Evolutionary conservation across 1,140 invertebrate species (phyloP), one percentile per base, ranked within the genome.

Genomic region (Drosophila ogumai): DNA sequence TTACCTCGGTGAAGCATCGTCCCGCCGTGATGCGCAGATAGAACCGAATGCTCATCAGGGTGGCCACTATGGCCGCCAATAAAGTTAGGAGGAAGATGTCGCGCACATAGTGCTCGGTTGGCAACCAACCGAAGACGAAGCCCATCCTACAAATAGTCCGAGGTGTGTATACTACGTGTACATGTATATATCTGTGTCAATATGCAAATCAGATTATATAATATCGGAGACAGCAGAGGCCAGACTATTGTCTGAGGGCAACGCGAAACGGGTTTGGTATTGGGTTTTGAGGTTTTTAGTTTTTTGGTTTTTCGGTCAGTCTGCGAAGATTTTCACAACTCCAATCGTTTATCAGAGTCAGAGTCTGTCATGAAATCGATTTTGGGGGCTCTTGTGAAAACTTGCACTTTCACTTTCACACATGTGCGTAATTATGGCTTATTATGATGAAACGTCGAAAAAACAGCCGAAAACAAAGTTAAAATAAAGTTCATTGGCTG

Each of bases 1-100:
- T 91, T 91, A 92, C 91, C 91, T 92, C 91, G 50, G 86, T 90
- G 69, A 92, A 91, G 57, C 87, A 92, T 77, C 91, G 75, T 55
- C 91, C 91, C 34, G 91, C 81, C 52, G 91, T 91, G 66, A 92
- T 91, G 56, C 91, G 91, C 54, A 91, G 85, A 88, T 91, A 92
- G 81, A 92, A 92, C 41, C 91, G 91, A 71, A 92, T 75, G 71
- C 91, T 92, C 73, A 92, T 72, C 68, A 92, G 65, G 50, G 84
- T 91, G 79, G 91, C 91, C 59, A 77, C 75, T 44, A 92, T 40
- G 55, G 84, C 91, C 72, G 91, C 75, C 41, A 47, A 38, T 22
- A 91, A 46, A 41, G 91, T 82, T 58, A 92, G 80, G 55, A 86
- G 46, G 31, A 72, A 76, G 61, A 92, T 78, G 75, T 92, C 91